A percentile compares a stretch with the other conserved stretches of the same genome.
These are phyloP conservation scores for Calyptommatus sinebrachiatus DNA, from an alignment of 2,113 vertebrate genomes.

Conservation along the genomic window DNA sequence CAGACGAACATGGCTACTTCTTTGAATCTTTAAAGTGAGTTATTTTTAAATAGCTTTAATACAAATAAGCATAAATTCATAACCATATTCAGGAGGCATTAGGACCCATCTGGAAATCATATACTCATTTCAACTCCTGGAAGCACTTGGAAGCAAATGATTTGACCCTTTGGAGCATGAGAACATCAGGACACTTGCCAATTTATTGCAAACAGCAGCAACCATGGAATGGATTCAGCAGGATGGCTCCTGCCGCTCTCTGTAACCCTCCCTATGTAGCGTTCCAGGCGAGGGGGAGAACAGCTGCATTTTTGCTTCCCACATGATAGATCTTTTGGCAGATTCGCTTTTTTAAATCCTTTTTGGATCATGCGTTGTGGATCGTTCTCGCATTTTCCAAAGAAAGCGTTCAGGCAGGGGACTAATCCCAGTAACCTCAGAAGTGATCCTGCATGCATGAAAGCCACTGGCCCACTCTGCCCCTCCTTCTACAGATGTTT, in stretches of 20 bases:
- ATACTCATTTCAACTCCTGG: conserved; percentile 10
- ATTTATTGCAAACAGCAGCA: not conserved
- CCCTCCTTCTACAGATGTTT: conserved; percentile 49
- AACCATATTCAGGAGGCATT: not conserved
- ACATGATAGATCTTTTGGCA: not conserved
- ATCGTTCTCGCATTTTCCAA: not conserved
- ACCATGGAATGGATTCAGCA: conserved; percentile 30
- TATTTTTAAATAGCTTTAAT: not conserved
- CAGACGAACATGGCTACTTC: too few species aligned
- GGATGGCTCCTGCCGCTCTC: conserved; percentile 25
- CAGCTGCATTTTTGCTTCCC: conserved; percentile 35
- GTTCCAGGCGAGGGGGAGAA: conserved; percentile 7
- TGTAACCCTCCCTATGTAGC: not conserved
- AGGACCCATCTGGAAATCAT: conserved; percentile 14
- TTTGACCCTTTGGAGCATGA: conserved; percentile 42
- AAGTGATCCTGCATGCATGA: conserved; percentile 70
- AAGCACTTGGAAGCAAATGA: conserved; percentile 53
- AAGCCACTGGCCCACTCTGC: conserved; percentile 25
- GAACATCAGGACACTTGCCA: conserved; percentile 36
- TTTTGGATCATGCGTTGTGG: not conserved
- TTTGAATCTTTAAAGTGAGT: too few species aligned
- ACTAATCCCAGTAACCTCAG: conserved; percentile 76
- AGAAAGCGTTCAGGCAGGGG: conserved; percentile 41
- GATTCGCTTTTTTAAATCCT: rapidly evolving
- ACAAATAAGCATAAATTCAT: not conserved